Percentiles rank a stretch among this genome's conserved stretches.
Evolutionary conservation across 2,888 invertebrate species (phyloP).

Genomic region (Eueremaeus valkanovi): DNA sequence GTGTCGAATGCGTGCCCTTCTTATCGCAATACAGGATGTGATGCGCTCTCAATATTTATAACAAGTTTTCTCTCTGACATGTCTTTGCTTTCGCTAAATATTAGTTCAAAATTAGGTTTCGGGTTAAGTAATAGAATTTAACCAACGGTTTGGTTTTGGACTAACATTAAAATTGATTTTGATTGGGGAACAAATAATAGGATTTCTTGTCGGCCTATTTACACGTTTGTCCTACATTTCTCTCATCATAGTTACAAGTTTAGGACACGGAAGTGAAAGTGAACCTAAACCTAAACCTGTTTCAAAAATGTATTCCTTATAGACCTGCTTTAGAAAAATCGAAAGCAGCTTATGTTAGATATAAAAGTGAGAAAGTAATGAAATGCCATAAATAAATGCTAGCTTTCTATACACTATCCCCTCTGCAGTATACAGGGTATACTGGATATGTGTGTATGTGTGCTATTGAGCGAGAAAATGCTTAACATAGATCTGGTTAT

Average conservation of each 20-base stretch:
- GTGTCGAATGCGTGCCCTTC: conserved; percentile 23
- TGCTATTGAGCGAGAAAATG: conserved; percentile 25
- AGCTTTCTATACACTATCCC: background rate
- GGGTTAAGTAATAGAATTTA: conserved; percentile 24
- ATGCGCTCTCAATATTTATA: conserved; percentile 33
- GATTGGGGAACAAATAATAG: too few relatives aligned
- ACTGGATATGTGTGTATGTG: background rate
- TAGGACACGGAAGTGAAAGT: conserved; percentile 36
- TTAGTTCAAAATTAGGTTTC: conserved; percentile 26
- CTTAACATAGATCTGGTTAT: conserved; percentile 30
- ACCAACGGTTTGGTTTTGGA: conserved; percentile 27
- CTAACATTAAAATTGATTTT: conserved; percentile 6
- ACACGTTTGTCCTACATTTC: conserved; percentile 16
- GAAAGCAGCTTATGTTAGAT: conserved; percentile 20
- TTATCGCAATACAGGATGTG: conserved; percentile 31
- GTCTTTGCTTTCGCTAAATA: background rate
- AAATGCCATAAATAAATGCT: conserved; percentile 20
- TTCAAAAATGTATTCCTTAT: conserved; percentile 16
- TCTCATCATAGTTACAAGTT: conserved; percentile 27
- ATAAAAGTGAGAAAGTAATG: conserved; percentile 23
- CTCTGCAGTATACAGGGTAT: background rate
- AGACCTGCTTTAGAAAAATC: conserved; percentile 29
- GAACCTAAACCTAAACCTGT: conserved; percentile 33
- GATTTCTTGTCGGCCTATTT: conserved; percentile 36
- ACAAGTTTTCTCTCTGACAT: conserved; percentile 10